Percentiles rank a stretch among this genome's conserved stretches.
phyloP scores from a whole-genome alignment of 2,797 vertebrate species.

The Myoxocephalus aenaeus region DNA sequence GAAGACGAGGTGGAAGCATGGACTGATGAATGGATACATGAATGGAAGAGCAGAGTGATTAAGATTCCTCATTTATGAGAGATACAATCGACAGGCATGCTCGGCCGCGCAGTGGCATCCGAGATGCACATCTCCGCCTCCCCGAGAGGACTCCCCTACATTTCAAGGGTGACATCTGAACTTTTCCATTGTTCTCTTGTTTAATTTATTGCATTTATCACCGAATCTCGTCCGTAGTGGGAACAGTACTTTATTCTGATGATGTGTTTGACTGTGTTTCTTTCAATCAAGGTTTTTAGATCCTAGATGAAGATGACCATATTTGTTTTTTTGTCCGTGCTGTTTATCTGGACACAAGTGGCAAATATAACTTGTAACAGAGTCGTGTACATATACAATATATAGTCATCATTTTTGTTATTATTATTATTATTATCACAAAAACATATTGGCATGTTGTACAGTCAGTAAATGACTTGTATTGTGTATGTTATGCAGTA shows the following conservation, averaged over 20 bases:
- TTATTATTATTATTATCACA: slow-evolving; percentile 64
- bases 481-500: slow-evolving; percentile 99
- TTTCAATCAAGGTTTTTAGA: slow-evolving; percentile 73
- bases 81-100: slow-evolving; percentile 60
- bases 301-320: slow-evolving; percentile 69
- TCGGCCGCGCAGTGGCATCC: slow-evolving; percentile 36
- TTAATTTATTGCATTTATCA: slow-evolving; percentile 83
- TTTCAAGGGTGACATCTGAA: slow-evolving; percentile 67
- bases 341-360: slow-evolving; percentile 78
- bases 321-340: slow-evolving; percentile 75
- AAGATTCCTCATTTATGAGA: slow-evolving; percentile 57
- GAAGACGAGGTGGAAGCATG: slow-evolving; percentile 69
- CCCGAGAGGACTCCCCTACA: slow-evolving; percentile 36
- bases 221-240: slow-evolving; percentile 59
- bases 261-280: slow-evolving; percentile 80
- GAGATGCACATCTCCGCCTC: slow-evolving; percentile 43
- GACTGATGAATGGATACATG: slow-evolving; percentile 39
- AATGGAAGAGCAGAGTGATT: slow-evolving; percentile 31
- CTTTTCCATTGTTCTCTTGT: slow-evolving; percentile 63
- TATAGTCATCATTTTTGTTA: slow-evolving; percentile 77
- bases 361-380: slow-evolving; percentile 74
- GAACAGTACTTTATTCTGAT: slow-evolving; percentile 67
- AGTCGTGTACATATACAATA: slow-evolving; percentile 76
- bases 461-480: slow-evolving; percentile 95
- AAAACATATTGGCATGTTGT: slow-evolving; percentile 82